Conservation (phyloP, 2,888 invertebrate species). For the Pilophorus perplexus region DNA sequence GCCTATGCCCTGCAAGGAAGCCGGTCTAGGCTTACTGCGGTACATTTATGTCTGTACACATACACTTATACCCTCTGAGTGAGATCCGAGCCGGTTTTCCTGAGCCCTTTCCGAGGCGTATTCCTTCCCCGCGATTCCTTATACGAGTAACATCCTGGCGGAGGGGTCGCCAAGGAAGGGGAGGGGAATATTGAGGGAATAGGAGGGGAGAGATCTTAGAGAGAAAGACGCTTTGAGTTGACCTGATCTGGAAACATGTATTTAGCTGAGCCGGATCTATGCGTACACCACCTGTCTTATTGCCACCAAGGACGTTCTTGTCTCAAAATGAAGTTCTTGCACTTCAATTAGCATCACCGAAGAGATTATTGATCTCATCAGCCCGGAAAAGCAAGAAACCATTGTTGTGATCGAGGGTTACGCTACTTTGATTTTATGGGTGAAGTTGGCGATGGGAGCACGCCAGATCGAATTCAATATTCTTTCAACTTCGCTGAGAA, state of each 20-base stretch:
- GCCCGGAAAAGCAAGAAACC: no score
- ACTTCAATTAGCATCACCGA: neutral
- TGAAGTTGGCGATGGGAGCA: no score
- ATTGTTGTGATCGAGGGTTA: no score
- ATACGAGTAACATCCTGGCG: conserved; percentile 13
- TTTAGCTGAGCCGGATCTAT: conserved; percentile 33
- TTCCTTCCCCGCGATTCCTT: conserved; percentile 14
- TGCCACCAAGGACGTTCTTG: conserved; percentile 1
- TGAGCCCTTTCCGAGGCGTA: conserved; percentile 30
- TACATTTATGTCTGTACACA: no score
- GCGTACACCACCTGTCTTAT: conserved; percentile 3
- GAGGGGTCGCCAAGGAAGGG: neutral
- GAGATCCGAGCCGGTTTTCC: conserved; percentile 32
- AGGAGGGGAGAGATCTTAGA: conserved; percentile 4
- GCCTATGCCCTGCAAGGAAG: neutral
- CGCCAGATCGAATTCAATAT: no score
- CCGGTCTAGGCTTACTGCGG: no score
- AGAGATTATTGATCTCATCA: no score
- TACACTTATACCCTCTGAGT: no score
- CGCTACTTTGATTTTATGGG: no score
- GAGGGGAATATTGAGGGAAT: no score
- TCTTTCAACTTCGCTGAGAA: no score
- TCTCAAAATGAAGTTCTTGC: neutral
- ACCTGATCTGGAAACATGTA: conserved; percentile 39
- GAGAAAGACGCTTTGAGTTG: conserved; percentile 36